Percentiles rank a stretch among this genome's conserved stretches.
Evolutionary conservation across 2,888 invertebrate genomes (phyloP).

Genomic region (Amphipyra berbera): DNA sequence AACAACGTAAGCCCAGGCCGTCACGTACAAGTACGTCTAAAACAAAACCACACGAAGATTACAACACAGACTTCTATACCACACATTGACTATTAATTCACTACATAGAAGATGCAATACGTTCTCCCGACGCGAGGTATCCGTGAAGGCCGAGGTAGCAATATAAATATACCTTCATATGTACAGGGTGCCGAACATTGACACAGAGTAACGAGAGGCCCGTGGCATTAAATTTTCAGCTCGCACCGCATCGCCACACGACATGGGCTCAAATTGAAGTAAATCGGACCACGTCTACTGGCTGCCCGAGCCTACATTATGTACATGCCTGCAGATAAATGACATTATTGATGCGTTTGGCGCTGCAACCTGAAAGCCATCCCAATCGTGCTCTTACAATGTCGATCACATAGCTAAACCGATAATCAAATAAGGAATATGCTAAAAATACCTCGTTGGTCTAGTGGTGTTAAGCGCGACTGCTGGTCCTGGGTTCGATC

Average conservation of each 20-base stretch:
- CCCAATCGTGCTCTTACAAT: neutral
- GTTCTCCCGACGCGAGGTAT: constrained; percentile 29
- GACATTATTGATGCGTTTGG: constrained; percentile 44
- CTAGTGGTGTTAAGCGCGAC: too few species aligned
- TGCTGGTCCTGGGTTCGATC: too few species aligned
- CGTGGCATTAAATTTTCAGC: constrained; percentile 76
- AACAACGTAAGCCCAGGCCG: constrained; percentile 1
- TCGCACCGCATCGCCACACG: constrained; percentile 65
- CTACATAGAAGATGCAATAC: constrained; percentile 58
- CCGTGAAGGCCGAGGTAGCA: constrained; percentile 46
- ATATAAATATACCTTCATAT: constrained; percentile 60
- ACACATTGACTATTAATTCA: constrained; percentile 56
- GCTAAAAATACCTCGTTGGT: too few species aligned
- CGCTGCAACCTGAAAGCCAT: constrained; percentile 27
- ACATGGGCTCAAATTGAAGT: constrained; percentile 73
- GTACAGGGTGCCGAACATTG: constrained; percentile 66
- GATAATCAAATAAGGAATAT: neutral
- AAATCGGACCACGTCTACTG: constrained; percentile 64
- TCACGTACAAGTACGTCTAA: constrained; percentile 30
- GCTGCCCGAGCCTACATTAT: constrained; percentile 47
- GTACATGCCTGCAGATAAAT: constrained; percentile 44
- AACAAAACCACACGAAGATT: constrained; percentile 42
- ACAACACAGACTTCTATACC: constrained; percentile 41
- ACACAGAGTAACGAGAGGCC: constrained; percentile 71
- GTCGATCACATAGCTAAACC: neutral